Conservation (phyloP, 2,797 vertebrate genomes). For the Enteromius fasciolatus region DNA sequence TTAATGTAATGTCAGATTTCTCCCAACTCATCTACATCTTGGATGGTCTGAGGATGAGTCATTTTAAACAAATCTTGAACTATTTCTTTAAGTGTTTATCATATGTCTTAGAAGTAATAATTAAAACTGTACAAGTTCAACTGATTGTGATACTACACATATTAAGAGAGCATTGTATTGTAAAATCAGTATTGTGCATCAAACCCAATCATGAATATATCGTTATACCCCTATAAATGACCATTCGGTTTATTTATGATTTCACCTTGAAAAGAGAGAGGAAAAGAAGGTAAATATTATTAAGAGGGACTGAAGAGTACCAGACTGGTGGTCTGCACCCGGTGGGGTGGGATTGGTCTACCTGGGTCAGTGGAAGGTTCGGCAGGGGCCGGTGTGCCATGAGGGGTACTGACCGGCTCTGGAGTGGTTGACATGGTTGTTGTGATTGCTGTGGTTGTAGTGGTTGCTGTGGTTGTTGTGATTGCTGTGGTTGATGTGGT, state of each 20-base stretch:
- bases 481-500: conserved; percentile 30
- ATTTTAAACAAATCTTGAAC: neutral
- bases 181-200: neutral
- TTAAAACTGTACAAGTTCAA: neutral
- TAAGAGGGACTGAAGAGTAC: conserved; percentile 2
- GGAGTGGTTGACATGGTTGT: conserved; percentile 33
- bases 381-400: conserved; percentile 52
- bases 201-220: neutral
- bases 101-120: neutral
- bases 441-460: conserved; percentile 21
- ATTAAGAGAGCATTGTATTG: neutral
- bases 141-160: neutral
- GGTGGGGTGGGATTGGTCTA: conserved; percentile 50
- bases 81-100: neutral
- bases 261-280: conserved; percentile 24
- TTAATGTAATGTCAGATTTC: neutral
- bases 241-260: neutral
- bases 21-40: neutral
- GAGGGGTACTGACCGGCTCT: conserved; percentile 62
- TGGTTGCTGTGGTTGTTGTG: conserved; percentile 22
- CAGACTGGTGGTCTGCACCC: neutral
- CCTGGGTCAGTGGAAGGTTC: conserved; percentile 63
- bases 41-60: neutral
- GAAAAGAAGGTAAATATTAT: neutral
- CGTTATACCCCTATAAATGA: conserved; percentile 5